A percentile compares a stretch with the other conserved stretches of the same genome.
Conservation (phyloP, 2,797 vertebrate genomes). For the Galagoides demidoff region DNA sequence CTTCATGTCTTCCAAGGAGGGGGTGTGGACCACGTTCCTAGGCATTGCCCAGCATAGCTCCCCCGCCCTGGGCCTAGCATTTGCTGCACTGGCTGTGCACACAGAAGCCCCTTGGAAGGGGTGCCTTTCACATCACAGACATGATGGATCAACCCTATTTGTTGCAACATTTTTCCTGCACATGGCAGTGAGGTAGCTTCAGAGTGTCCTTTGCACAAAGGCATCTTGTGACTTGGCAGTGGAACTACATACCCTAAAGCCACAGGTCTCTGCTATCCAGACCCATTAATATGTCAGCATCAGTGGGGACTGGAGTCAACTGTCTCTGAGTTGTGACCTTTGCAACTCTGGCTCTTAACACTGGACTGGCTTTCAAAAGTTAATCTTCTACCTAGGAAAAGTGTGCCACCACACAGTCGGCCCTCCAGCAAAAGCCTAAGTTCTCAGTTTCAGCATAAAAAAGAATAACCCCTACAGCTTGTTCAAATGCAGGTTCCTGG, state of each 20-base stretch:
- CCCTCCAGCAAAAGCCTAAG: background rate
- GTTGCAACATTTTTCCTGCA: background rate
- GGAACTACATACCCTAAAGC: background rate
- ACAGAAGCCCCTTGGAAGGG: background rate
- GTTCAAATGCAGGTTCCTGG: background rate
- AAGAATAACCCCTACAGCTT: background rate
- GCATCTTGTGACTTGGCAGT: background rate
- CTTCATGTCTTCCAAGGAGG: background rate
- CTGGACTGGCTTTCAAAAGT: background rate
- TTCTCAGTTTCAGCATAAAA: background rate
- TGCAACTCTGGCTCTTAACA: background rate
- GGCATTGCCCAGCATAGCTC: background rate
- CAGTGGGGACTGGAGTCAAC: background rate
- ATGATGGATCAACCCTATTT: background rate
- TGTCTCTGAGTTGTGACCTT: background rate
- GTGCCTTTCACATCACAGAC: background rate
- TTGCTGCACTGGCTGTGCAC: no score
- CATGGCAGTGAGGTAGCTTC: background rate
- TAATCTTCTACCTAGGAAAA: background rate
- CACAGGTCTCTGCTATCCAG: background rate
- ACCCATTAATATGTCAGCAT: background rate
- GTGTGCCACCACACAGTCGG: background rate
- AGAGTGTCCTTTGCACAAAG: background rate
- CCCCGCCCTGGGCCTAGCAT: fast-evolving
- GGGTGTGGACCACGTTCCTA: background rate